Percentiles rank a stretch among this genome's conserved stretches.
Evolutionary conservation across 2,797 vertebrate genomes (phyloP).

Genomic region (Psittacula derbiana): DNA sequence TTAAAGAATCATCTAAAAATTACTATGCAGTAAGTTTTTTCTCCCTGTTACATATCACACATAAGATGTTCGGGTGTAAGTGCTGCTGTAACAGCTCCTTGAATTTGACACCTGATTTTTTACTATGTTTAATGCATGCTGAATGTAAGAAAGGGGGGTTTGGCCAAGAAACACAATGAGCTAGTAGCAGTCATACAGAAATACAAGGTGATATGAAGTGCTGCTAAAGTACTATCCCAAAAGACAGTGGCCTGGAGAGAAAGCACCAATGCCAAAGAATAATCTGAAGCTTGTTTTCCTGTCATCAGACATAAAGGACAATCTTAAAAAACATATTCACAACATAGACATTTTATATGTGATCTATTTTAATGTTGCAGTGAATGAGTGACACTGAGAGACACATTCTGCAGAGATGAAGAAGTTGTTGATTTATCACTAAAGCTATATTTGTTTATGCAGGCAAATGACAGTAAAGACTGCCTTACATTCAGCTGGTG

Average conservation of each 20-base stretch:
- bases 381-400: background rate
- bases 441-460: background rate
- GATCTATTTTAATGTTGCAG: background rate
- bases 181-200: background rate
- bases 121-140: background rate
- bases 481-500: background rate
- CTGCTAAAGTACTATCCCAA: background rate
- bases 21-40: constrained; percentile 26
- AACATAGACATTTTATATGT: background rate
- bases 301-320: background rate
- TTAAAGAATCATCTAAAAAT: background rate
- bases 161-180: background rate
- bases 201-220: background rate
- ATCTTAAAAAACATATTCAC: background rate
- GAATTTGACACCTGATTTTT: constrained; percentile 1
- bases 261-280: background rate
- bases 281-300: background rate
- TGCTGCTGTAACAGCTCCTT: background rate
- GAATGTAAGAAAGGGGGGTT: background rate
- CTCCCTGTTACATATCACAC: background rate
- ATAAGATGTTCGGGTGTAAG: background rate
- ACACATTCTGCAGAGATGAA: background rate
- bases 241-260: background rate
- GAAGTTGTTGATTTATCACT: background rate
- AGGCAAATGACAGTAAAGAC: background rate